Conservation (phyloP, 2,797 vertebrate species). For the Rhinoraja longicauda region DNA sequence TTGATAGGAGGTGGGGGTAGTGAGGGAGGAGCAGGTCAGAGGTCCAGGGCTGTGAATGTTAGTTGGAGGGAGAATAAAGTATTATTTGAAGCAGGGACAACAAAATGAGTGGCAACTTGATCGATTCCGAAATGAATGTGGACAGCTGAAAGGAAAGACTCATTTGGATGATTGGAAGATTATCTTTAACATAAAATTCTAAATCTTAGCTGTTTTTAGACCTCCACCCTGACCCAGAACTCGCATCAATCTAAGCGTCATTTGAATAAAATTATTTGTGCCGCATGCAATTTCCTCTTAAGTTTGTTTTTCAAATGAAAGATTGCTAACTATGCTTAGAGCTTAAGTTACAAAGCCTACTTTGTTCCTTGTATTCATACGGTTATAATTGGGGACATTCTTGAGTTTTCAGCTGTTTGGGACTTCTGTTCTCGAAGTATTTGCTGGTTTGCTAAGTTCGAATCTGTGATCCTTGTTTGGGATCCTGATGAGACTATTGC, state of each 20-base stretch:
- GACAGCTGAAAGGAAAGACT: background rate
- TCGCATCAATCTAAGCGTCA: too few relatives aligned
- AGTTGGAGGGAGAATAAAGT: background rate
- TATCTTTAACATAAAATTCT: background rate
- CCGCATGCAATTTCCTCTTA: background rate
- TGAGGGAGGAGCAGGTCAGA: too few relatives aligned
- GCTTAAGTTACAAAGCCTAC: background rate
- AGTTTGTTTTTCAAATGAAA: conserved; percentile 5
- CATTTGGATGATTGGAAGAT: background rate
- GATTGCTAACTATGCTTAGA: background rate
- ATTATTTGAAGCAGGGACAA: background rate
- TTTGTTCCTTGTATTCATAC: background rate
- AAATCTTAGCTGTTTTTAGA: background rate
- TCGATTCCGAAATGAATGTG: background rate
- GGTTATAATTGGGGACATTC: background rate
- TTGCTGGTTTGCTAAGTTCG: background rate
- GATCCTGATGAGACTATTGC: background rate
- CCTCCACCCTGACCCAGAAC: background rate
- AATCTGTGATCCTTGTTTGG: background rate
- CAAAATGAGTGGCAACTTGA: background rate
- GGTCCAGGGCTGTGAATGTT: too few relatives aligned
- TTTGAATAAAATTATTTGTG: background rate
- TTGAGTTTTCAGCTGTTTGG: background rate
- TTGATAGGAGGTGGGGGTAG: background rate
- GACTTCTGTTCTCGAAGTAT: background rate